A percentile compares a stretch with the other conserved stretches of the same genome.
phyloP scores from a whole-genome alignment of 2,113 vertebrate species.

The Nesoenas mayeri region DNA sequence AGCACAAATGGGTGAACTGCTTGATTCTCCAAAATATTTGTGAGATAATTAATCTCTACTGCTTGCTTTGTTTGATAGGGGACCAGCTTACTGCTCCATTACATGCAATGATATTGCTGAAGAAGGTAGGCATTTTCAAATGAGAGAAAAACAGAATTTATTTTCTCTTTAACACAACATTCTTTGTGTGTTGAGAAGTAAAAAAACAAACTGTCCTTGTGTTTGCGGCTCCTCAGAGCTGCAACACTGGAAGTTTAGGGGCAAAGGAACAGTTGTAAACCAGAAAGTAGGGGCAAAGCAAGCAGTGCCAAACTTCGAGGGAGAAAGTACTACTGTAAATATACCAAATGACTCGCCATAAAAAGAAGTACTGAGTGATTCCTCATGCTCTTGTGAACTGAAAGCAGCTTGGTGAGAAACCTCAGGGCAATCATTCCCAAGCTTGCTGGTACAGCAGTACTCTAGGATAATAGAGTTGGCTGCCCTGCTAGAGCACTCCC shows the following conservation, averaged over 20 bases:
- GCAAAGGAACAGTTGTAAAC: slow-evolving; percentile 30
- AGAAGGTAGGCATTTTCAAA: slow-evolving; percentile 54
- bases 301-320: slow-evolving; percentile 20
- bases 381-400: slow-evolving; percentile 23
- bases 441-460: slow-evolving; percentile 27
- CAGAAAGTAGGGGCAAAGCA: slow-evolving; percentile 3
- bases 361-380: slow-evolving; percentile 35
- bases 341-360: slow-evolving; percentile 40
- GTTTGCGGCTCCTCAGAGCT: not conserved
- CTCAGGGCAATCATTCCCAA: slow-evolving; percentile 49
- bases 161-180: slow-evolving; percentile 49
- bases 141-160: slow-evolving; percentile 47
- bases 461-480: not conserved
- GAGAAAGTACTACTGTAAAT: slow-evolving; percentile 58
- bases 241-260: slow-evolving; percentile 30
- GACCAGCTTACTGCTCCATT: slow-evolving; percentile 47
- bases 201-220: slow-evolving; percentile 45
- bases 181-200: slow-evolving; percentile 46
- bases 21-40: slow-evolving; percentile 65
- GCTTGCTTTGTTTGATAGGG: slow-evolving; percentile 46
- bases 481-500: slow-evolving; percentile 43
- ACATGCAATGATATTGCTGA: slow-evolving; percentile 12
- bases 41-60: slow-evolving; percentile 67
- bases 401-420: slow-evolving; percentile 52
- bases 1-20: slow-evolving; percentile 59